These are phyloP conservation scores for Acropternis orthonyx DNA, from an alignment of 2,797 vertebrate genomes.

Conservation along the genomic window DNA sequence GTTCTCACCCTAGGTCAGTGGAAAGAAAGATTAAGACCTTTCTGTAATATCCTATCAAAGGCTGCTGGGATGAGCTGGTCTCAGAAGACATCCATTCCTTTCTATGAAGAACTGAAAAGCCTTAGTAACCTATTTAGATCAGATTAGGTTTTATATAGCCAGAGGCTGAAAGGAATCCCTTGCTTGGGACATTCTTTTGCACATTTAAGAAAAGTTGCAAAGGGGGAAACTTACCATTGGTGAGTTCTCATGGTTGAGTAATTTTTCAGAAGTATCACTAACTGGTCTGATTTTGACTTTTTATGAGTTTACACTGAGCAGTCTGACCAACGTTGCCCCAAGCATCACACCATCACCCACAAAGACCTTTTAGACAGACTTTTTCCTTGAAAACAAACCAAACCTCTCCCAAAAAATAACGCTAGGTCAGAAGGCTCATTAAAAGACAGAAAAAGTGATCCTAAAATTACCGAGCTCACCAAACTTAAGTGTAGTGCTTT, in stretches of 20 bases:
- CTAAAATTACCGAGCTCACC: background rate
- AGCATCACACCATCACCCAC: background rate
- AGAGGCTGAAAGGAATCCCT: background rate
- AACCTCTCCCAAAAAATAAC: background rate
- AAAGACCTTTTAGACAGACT: background rate
- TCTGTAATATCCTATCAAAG: background rate
- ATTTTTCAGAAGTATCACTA: background rate
- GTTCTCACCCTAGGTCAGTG: background rate
- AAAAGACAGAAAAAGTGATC: background rate
- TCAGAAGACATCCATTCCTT: background rate
- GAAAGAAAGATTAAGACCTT: conserved; percentile 6
- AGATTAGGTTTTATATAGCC: background rate
- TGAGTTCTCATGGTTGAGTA: background rate
- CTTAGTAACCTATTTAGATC: background rate
- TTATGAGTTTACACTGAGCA: background rate
- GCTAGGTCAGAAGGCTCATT: background rate
- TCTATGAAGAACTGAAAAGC: background rate
- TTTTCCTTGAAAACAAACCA: background rate
- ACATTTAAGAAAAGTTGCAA: background rate
- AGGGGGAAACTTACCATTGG: background rate
- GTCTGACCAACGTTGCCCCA: background rate
- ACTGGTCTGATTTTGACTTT: background rate
- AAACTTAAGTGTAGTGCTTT: background rate
- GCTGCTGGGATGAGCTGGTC: background rate
- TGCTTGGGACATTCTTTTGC: background rate